Conservation (phyloP, 2,797 vertebrate genomes). For the Eremophila alpestris region DNA sequence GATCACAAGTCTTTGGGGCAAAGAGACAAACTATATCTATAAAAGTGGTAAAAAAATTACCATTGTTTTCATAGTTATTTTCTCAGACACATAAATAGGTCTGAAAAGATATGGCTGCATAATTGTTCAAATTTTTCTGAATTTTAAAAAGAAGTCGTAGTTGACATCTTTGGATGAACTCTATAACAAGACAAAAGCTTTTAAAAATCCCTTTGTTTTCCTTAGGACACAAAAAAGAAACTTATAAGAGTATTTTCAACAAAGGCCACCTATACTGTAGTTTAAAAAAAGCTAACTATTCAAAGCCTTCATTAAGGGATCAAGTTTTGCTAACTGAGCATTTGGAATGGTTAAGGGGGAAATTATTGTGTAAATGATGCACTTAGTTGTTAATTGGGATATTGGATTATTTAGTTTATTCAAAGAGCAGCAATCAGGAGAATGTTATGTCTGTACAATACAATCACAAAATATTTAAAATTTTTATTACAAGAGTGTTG, state of each 20-base stretch:
- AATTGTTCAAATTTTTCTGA: background rate
- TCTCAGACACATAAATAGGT: constrained; percentile 22
- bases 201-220: background rate
- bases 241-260: background rate
- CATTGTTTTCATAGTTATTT: constrained; percentile 25
- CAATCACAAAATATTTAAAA: background rate
- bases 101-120: background rate
- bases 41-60: constrained; percentile 26
- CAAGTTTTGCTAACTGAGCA: background rate
- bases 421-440: background rate
- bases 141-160: constrained; percentile 22
- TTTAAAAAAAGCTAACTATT: background rate
- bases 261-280: background rate
- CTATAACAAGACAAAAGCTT: background rate
- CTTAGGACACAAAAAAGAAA: background rate
- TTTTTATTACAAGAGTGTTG: background rate
- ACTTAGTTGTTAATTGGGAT: background rate
- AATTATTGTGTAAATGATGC: background rate
- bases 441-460: background rate
- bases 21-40: constrained; percentile 5
- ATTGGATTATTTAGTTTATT: background rate
- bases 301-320: background rate
- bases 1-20: constrained; percentile 59
- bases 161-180: constrained; percentile 34
- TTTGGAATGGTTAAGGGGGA: background rate